Evolutionary conservation across 2,888 invertebrate genomes (phyloP).

Genomic region (Aromia moschata): DNA sequence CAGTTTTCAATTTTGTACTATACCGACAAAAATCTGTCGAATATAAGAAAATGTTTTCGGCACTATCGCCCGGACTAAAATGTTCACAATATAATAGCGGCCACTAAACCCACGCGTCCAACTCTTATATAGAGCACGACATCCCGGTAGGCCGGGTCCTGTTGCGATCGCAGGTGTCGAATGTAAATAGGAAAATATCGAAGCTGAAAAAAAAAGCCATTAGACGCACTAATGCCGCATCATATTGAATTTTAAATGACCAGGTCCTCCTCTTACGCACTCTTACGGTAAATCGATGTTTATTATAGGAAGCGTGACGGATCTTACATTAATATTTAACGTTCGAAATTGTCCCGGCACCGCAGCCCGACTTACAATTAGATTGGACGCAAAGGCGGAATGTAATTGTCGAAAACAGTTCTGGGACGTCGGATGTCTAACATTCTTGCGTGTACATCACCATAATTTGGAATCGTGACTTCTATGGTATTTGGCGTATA

Average conservation of each 20-base stretch:
- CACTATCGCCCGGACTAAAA: background rate
- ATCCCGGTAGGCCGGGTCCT: slow-evolving; percentile 1
- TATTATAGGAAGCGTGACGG: slow-evolving; percentile 7
- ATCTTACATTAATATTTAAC: background rate
- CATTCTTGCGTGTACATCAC: too few species aligned
- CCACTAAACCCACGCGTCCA: background rate
- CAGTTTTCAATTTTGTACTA: too few species aligned
- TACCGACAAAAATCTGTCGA: too few species aligned
- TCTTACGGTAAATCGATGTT: background rate
- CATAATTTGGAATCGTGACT: too few species aligned
- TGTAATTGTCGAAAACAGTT: too few species aligned
- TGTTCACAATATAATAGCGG: background rate
- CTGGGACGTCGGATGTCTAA: too few species aligned
- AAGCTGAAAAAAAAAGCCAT: slow-evolving; percentile 11
- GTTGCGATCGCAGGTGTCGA: slow-evolving; percentile 12
- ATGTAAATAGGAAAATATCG: slow-evolving; percentile 16
- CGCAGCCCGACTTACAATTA: too few species aligned
- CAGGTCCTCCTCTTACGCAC: background rate
- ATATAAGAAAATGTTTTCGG: too few species aligned
- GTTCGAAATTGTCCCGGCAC: background rate
- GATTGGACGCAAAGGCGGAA: too few species aligned
- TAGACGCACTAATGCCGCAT: slow-evolving; percentile 3
- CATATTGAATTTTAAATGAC: slow-evolving; percentile 14
- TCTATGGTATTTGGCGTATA: too few species aligned
- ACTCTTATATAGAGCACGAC: slow-evolving; percentile 13